phyloP scores from a whole-genome alignment of 2,888 invertebrate species.

The Cephus nigrinus region DNA sequence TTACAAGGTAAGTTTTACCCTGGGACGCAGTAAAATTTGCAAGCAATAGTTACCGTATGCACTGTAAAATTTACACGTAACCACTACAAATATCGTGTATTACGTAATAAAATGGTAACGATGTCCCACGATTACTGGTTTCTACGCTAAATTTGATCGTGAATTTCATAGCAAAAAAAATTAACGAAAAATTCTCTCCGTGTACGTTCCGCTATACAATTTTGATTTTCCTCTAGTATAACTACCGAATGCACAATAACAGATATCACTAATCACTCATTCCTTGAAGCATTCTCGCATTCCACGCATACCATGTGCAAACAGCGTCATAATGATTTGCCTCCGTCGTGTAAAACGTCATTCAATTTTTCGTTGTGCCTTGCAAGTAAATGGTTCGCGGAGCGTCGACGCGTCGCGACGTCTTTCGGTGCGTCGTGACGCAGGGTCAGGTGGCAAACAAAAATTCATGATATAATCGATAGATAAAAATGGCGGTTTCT shows the following conservation, averaged over 20 bases:
- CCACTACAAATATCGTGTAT: too few species aligned
- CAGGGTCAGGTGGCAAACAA: not conserved
- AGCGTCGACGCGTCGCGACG: not conserved
- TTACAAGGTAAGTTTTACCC: too few species aligned
- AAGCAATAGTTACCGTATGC: too few species aligned
- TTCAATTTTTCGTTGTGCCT: conserved; percentile 20
- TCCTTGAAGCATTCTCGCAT: not conserved
- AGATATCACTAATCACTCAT: not conserved
- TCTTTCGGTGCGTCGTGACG: not conserved
- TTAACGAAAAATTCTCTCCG: too few species aligned
- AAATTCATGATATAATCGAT: not conserved
- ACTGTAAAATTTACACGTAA: too few species aligned
- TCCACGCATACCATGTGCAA: not conserved
- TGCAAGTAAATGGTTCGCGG: conserved; percentile 6
- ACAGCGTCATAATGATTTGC: not conserved
- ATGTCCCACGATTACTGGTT: too few species aligned
- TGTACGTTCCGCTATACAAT: not conserved
- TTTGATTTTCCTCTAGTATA: not conserved
- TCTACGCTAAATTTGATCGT: too few species aligned
- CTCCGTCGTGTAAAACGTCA: not conserved
- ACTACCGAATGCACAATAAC: not conserved
- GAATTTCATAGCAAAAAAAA: too few species aligned
- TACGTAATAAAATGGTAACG: too few species aligned
- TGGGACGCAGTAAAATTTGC: too few species aligned
- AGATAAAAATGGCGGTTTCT: not conserved